Conservation (phyloP, 2,113 vertebrate genomes). For the Coptodon rendalli region DNA sequence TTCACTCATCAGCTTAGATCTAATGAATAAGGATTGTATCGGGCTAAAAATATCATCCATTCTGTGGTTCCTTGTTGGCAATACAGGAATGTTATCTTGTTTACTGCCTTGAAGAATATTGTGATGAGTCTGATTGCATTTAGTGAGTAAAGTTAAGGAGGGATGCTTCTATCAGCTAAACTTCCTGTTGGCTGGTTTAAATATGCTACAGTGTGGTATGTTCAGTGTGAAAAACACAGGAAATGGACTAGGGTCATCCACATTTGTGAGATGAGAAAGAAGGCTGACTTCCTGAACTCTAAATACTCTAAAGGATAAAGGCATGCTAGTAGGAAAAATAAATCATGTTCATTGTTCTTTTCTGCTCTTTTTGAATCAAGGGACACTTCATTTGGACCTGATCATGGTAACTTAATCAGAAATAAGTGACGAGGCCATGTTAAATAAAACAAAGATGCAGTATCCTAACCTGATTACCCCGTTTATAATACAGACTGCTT, state of each 20-base stretch:
- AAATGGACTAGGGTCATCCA: constrained; percentile 61
- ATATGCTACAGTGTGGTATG: constrained; percentile 29
- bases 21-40: constrained; percentile 19
- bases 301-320: constrained; percentile 68
- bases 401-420: constrained; percentile 3
- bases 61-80: not conserved
- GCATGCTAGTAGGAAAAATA: constrained; percentile 58
- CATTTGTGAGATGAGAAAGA: constrained; percentile 69
- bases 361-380: constrained; percentile 32
- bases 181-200: constrained; percentile 60
- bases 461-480: not conserved
- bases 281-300: constrained; percentile 66
- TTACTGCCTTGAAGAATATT: constrained; percentile 40
- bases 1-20: not conserved
- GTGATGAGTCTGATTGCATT: constrained; percentile 45
- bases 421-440: not conserved
- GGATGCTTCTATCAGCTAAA: constrained; percentile 55
- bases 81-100: constrained; percentile 40
- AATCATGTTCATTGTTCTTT: constrained; percentile 31
- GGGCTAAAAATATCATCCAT: constrained; percentile 17
- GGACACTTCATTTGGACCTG: constrained; percentile 33
- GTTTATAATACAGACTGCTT: not conserved
- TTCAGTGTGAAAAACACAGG: constrained; percentile 67
- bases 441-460: not conserved
- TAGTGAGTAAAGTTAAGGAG: constrained; percentile 35